Conservation (phyloP, 2,888 invertebrate genomes). For the Agrotis exclamationis region DNA sequence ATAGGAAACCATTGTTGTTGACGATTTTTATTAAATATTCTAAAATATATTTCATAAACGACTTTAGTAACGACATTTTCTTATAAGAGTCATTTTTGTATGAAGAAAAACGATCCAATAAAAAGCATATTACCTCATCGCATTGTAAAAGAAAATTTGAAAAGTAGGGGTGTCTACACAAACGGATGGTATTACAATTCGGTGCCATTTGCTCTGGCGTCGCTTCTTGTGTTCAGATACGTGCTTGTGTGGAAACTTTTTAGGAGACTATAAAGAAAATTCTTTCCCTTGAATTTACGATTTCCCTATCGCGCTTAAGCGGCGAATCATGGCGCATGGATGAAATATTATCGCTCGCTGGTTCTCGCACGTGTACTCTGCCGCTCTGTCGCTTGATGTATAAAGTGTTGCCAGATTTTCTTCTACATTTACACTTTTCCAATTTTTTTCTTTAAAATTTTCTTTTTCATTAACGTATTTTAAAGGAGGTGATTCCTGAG, state of each 20-base stretch:
- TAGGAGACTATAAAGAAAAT: conserved; percentile 87
- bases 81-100: conserved; percentile 80
- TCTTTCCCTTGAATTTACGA: conserved; percentile 87
- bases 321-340: conserved; percentile 86
- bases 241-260: conserved; percentile 85
- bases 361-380: conserved; percentile 73
- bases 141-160: conserved; percentile 85
- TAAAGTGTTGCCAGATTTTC: conserved; percentile 70
- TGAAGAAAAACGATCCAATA: conserved; percentile 84
- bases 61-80: conserved; percentile 65
- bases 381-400: conserved; percentile 65
- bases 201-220: conserved; percentile 82
- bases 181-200: conserved; percentile 85
- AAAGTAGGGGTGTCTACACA: conserved; percentile 81
- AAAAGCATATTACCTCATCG: conserved; percentile 85
- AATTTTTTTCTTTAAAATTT: conserved; percentile 29
- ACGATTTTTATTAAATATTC: conserved; percentile 33
- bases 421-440: conserved; percentile 60
- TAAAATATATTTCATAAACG: conserved; percentile 38
- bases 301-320: conserved; percentile 88
- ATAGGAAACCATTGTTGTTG: conserved; percentile 52
- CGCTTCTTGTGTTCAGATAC: conserved; percentile 80
- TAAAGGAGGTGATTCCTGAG: no score
- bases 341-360: conserved; percentile 84
- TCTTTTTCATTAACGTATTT: conserved; percentile 1